These are phyloP conservation scores for Mylabris phalerata DNA, from an alignment of 1,140 invertebrate genomes.

Conservation along the genomic window DNA sequence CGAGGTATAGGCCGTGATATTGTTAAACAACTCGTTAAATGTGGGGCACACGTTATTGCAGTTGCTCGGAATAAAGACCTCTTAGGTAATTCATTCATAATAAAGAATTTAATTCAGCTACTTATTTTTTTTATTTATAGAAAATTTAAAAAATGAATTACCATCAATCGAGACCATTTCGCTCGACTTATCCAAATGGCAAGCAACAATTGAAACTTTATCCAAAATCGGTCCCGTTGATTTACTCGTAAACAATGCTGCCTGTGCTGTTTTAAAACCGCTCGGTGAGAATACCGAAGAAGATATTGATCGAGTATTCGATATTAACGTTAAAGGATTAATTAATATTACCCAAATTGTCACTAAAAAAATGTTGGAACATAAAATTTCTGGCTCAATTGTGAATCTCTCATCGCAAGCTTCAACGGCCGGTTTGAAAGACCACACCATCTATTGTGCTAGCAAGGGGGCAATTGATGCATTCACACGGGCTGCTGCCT, in stretches of 20 bases:
- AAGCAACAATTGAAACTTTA: slow-evolving; percentile 56
- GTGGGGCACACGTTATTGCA: slow-evolving; percentile 52
- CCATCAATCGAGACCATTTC: slow-evolving; percentile 57
- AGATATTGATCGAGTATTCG: slow-evolving; percentile 68
- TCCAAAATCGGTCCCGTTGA: slow-evolving; percentile 56
- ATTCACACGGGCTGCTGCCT: slow-evolving; percentile 67
- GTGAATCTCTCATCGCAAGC: slow-evolving; percentile 87
- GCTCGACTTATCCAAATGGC: slow-evolving; percentile 72
- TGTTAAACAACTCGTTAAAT: slow-evolving; percentile 45
- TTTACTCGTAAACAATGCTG: slow-evolving; percentile 81
- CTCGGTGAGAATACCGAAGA: slow-evolving; percentile 60
- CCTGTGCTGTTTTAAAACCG: slow-evolving; percentile 48
- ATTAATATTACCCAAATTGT: slow-evolving; percentile 79
- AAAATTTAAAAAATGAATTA: slow-evolving; percentile 51
- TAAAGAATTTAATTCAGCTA: not conserved
- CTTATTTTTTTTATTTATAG: slow-evolving; percentile 1
- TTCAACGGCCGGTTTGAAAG: slow-evolving; percentile 58
- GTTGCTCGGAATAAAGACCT: slow-evolving; percentile 47
- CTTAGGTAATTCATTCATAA: slow-evolving; percentile 30
- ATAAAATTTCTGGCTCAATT: slow-evolving; percentile 68
- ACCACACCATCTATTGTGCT: slow-evolving; percentile 57
- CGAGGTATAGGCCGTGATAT: slow-evolving; percentile 49
- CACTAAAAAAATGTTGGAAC: slow-evolving; percentile 64
- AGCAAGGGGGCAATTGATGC: slow-evolving; percentile 63
- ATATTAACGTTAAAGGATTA: slow-evolving; percentile 78